A percentile compares a stretch with the other conserved stretches of the same genome.
Conservation (phyloP, 2,113 vertebrate genomes). For the Austrofundulus limnaeus region DNA sequence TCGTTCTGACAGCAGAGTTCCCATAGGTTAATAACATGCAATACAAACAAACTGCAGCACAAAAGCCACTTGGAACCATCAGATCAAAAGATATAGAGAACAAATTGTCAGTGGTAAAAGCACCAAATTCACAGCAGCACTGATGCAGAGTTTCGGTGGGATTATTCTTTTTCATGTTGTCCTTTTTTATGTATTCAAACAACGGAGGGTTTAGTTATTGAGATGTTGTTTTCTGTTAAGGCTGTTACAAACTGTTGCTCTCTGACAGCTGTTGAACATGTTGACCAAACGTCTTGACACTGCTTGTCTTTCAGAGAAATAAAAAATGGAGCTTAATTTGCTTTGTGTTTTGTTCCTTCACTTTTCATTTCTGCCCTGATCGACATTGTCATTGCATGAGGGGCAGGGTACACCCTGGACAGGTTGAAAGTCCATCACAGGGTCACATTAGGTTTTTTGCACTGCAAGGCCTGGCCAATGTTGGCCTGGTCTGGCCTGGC, state of each 20-base stretch:
- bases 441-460: no score
- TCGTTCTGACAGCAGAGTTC: conserved; percentile 11
- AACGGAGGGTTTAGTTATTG: conserved; percentile 35
- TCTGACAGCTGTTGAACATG: conserved; percentile 60
- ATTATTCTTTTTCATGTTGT: conserved; percentile 61
- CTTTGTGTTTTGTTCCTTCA: conserved; percentile 53
- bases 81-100: conserved; percentile 7
- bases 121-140: conserved; percentile 23
- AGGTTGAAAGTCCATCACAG: no score
- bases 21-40: conserved; percentile 16
- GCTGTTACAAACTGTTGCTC: conserved; percentile 66
- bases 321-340: conserved; percentile 68
- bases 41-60: not conserved
- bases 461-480: no score
- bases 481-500: no score
- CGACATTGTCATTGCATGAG: no score
- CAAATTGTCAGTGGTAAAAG: conserved; percentile 1
- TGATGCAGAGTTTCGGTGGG: conserved; percentile 31
- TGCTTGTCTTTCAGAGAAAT: conserved; percentile 76
- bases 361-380: conserved; percentile 57
- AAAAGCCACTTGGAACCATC: conserved; percentile 1
- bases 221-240: conserved; percentile 45
- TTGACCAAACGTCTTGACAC: conserved; percentile 72
- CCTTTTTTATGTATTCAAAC: conserved; percentile 41
- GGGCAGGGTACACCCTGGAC: no score